Base-by-base conservation (phyloP, 2,888 invertebrate species). In the Brachyptera putata region DNA sequence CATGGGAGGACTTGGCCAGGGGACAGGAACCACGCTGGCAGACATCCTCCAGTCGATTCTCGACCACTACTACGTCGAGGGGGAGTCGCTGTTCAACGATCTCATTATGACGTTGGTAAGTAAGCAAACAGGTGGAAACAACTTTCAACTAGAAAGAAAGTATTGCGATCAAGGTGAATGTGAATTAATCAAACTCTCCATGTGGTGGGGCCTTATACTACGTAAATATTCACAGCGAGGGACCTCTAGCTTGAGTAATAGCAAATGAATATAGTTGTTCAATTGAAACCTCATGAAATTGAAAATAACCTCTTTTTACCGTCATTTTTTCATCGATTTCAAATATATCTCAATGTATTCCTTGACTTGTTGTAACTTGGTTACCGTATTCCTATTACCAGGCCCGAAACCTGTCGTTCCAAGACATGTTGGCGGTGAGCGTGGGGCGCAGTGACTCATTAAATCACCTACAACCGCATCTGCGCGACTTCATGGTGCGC, bases 401-500 rank as follows among this genome's bases (percentile, higher is more conserved):
- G 69, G 69, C 73, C 2, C 69, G 70, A 39, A 70, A 72, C 57
- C 62, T 77, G 60, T 73, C 73, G 13, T 73, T 77, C 61, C 68
- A 71, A 14, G 76, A 77, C 66, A 61, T 77, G 46, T 67, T 76
- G 61, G 68, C 68, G 26, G 67, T 77, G 43, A 72, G 74, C 61
- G 69, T 73, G 61, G 78, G 73, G 61, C 70, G 69, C 70, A 74
- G 65, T 62, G 74, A 68, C 61, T 75, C 79, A 1, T 69, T 82
- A 36, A 73, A 75, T 61, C 73, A 75, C 43, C 72, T 81, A 41
- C 73, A 76, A 39, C 70, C 67, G 4, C 76, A 75, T 22, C 69
- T 82, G 26, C 73, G 75, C 57, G 72, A 73, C 37, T 81, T 82
- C 69, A 71, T 81, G 37, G 66, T 71, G 14, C 71, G 73, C 5